phyloP scores from a whole-genome alignment of 92 coral and sea anemone genomes.

The Porites rus region DNA sequence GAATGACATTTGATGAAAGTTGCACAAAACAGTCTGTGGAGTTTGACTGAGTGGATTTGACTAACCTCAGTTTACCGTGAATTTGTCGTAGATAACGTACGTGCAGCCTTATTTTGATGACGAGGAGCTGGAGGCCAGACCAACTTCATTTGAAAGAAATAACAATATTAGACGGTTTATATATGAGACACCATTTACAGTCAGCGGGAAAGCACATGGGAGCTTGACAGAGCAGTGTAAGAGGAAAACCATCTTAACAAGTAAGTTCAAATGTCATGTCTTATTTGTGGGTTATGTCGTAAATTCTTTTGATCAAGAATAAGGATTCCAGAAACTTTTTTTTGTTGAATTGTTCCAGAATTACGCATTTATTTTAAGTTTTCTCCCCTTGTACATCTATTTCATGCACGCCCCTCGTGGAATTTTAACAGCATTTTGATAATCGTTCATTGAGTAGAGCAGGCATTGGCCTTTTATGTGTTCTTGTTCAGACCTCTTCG shows the following conservation, averaged over 20 bases:
- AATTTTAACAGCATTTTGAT: too few species aligned
- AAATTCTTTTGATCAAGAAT: too few species aligned
- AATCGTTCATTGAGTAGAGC: too few species aligned
- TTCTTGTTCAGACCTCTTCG: too few species aligned
- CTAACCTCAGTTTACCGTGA: background rate
- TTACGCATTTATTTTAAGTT: too few species aligned
- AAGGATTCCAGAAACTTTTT: too few species aligned
- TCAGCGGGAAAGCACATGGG: slow-evolving; percentile 97
- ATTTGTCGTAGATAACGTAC: slow-evolving; percentile 75
- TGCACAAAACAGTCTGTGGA: background rate
- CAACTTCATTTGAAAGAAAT: slow-evolving; percentile 90
- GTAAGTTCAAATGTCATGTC: slow-evolving; percentile 53
- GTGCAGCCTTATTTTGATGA: slow-evolving; percentile 97
- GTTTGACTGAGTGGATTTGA: too few species aligned
- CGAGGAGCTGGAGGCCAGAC: slow-evolving; percentile 79
- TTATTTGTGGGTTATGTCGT: too few species aligned
- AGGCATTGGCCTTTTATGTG: too few species aligned
- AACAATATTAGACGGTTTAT: slow-evolving; percentile 95
- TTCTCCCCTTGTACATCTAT: too few species aligned
- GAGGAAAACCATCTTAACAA: slow-evolving; percentile 95
- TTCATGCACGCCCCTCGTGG: too few species aligned
- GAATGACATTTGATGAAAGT: background rate
- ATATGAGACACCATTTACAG: slow-evolving; percentile 98
- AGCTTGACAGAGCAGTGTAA: slow-evolving; percentile 93
- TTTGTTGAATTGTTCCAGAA: too few species aligned